These are phyloP conservation scores for Brachionus manjavacas DNA, from an alignment of 1,140 invertebrate species.

Conservation along the genomic window DNA sequence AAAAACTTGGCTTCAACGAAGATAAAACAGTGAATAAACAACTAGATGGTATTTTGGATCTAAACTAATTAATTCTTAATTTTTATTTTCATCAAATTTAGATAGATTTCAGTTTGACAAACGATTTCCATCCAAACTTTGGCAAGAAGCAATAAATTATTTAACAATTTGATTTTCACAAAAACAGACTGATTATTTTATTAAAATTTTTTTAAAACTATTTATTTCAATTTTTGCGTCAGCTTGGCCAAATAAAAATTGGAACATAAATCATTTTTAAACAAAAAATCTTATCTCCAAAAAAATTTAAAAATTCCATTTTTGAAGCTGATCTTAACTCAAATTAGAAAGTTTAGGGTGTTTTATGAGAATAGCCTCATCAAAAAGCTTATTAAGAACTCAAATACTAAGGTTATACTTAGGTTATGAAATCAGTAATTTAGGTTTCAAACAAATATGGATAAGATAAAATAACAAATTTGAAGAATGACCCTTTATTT, in stretches of 20 bases:
- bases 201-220: neutral
- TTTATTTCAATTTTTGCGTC: neutral
- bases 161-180: neutral
- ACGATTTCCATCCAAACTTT: conserved; percentile 42
- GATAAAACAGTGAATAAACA: conserved; percentile 43
- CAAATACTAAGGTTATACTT: no score
- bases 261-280: neutral
- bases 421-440: no score
- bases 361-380: no score
- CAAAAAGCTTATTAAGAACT: no score
- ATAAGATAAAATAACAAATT: no score
- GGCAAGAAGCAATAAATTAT: conserved; percentile 44
- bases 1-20: neutral
- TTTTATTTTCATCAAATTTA: conserved; percentile 16
- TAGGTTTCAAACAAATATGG: no score
- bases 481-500: no score
- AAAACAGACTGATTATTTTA: neutral
- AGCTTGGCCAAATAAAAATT: neutral
- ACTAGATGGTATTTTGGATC: conserved; percentile 10
- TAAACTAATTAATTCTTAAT: neutral
- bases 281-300: no score
- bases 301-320: neutral
- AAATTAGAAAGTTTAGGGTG: no score
- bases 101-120: conserved; percentile 43
- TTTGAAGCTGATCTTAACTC: neutral